A percentile compares a stretch with the other conserved stretches of the same genome.
Evolutionary conservation across 2,113 vertebrate genomes (phyloP).

Genomic region (Malurus elegans): DNA sequence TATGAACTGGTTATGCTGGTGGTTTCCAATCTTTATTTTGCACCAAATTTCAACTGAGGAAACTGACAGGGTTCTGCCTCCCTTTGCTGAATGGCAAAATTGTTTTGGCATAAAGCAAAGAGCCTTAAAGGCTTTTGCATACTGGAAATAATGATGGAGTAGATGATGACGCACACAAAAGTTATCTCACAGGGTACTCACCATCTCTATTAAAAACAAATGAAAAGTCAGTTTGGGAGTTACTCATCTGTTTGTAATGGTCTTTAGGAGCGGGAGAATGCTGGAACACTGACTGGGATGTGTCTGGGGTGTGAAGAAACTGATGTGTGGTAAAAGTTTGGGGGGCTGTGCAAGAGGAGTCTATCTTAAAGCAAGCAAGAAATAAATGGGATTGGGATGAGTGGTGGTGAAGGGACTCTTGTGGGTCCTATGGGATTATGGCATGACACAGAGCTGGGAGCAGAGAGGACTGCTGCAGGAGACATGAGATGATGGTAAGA

Average conservation of each 20-base stretch:
- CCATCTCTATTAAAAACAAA: not conserved
- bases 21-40: not conserved
- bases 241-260: not conserved
- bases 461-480: fast-evolving
- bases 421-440: not conserved
- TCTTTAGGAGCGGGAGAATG: not conserved
- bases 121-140: not conserved
- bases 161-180: not conserved
- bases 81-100: not conserved
- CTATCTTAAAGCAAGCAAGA: not conserved
- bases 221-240: not conserved
- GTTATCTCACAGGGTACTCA: not conserved
- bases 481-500: not conserved
- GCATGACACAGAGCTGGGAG: not conserved
- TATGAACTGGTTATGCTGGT: not conserved
- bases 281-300: not conserved
- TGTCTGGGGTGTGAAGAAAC: not conserved
- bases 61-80: not conserved
- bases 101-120: not conserved
- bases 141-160: not conserved
- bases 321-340: fast-evolving
- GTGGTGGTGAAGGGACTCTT: not conserved
- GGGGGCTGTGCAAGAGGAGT: not conserved
- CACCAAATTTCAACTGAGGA: not conserved
- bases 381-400: not conserved